Percentiles rank a stretch among this genome's conserved stretches.
These are phyloP conservation scores for Myotis lucifugus DNA, from an alignment of 2,113 vertebrate genomes.

Conservation along the genomic window DNA sequence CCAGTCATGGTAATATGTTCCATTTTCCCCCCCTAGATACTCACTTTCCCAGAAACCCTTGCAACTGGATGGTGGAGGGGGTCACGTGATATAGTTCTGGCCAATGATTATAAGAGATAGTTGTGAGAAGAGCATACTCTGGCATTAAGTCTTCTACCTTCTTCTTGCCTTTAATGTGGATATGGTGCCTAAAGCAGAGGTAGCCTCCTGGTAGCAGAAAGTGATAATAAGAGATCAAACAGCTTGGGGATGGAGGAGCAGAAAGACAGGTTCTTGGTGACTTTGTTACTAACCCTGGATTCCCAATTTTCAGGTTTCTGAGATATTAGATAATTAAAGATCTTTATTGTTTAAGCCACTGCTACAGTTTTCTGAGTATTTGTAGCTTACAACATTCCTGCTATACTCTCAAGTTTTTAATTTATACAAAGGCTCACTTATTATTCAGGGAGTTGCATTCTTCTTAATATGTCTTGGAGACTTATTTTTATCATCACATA, in stretches of 20 bases:
- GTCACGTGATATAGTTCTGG: background rate
- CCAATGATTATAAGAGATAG: background rate
- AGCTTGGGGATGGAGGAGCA: background rate
- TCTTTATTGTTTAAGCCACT: background rate
- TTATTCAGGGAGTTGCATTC: background rate
- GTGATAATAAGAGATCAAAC: background rate
- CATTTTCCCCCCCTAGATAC: background rate
- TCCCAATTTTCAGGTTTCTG: background rate
- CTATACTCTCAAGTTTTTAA: background rate
- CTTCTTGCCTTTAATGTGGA: background rate
- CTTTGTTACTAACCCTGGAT: background rate
- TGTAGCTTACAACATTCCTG: background rate
- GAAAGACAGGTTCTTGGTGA: background rate
- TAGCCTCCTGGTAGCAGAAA: background rate
- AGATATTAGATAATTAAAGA: background rate
- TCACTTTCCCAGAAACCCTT: constrained; percentile 33
- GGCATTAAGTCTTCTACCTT: background rate
- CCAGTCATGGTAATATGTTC: background rate
- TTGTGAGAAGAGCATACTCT: background rate
- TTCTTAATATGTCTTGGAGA: constrained; percentile 10
- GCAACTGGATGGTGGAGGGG: background rate
- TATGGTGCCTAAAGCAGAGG: background rate
- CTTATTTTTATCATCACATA: background rate
- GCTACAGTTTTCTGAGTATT: background rate
- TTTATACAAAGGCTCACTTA: background rate